These are phyloP conservation scores for Microtus pennsylvanicus DNA, from an alignment of 2,113 vertebrate genomes.

Conservation along the genomic window DNA sequence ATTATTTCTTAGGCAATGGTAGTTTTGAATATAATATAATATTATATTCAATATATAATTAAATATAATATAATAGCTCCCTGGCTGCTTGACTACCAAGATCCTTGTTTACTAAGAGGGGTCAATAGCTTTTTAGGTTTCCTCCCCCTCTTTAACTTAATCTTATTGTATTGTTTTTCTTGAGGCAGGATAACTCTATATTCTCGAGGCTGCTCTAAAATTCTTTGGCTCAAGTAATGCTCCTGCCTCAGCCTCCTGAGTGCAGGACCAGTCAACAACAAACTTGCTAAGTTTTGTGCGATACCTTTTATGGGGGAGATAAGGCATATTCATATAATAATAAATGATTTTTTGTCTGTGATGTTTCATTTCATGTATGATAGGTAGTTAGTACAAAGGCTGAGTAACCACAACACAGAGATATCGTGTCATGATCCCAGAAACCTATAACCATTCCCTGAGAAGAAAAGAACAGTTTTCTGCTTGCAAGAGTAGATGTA, in stretches of 20 bases:
- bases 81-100: background rate
- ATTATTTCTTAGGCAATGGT: constrained; percentile 11
- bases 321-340: constrained; percentile 15
- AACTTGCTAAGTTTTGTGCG: background rate
- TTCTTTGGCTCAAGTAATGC: background rate
- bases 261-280: background rate
- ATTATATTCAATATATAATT: too few relatives aligned
- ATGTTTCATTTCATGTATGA: constrained; percentile 15
- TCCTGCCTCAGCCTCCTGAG: background rate
- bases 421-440: background rate
- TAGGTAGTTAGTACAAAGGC: background rate
- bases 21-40: constrained; percentile 25
- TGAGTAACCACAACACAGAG: background rate
- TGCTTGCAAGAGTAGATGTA: background rate
- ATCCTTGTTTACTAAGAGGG: background rate
- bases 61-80: background rate
- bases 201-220: background rate
- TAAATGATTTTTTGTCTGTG: constrained; percentile 7
- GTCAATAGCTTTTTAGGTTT: background rate
- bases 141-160: background rate
- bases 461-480: background rate
- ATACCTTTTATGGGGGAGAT: background rate
- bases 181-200: background rate
- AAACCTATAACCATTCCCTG: background rate
- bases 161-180: background rate